Conservation (phyloP, 2,797 vertebrate genomes). For the Phaenicophaeus curvirostris region DNA sequence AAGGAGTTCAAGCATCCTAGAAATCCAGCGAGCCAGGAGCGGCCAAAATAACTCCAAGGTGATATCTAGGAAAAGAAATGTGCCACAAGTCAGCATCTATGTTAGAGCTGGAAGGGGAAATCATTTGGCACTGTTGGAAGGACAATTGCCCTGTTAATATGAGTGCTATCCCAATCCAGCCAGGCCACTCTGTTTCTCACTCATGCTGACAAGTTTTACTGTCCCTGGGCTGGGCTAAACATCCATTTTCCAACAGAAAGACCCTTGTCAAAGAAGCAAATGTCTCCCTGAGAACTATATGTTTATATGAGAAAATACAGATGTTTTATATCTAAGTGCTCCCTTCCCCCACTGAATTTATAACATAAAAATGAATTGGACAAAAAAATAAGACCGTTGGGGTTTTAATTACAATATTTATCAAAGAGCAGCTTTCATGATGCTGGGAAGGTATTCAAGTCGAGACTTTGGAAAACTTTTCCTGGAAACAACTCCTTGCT, state of each 20-base stretch:
- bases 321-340: neutral
- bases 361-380: neutral
- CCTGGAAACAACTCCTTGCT: neutral
- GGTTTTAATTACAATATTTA: neutral
- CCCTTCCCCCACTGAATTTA: neutral
- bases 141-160: neutral
- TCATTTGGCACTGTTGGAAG: neutral
- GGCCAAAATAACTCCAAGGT: neutral
- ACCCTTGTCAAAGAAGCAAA: neutral
- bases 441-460: neutral
- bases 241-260: neutral
- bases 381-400: neutral
- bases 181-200: neutral
- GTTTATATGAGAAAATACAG: neutral
- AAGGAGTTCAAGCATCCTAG: conserved; percentile 15
- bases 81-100: neutral
- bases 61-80: conserved; percentile 11
- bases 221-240: neutral
- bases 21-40: neutral
- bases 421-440: neutral
- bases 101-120: neutral
- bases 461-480: neutral
- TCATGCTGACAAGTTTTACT: neutral
- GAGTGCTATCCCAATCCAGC: neutral
- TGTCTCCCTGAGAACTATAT: neutral